phyloP scores from a whole-genome alignment of 2,797 vertebrate genomes.

The Hephaestus fuliginosus region DNA sequence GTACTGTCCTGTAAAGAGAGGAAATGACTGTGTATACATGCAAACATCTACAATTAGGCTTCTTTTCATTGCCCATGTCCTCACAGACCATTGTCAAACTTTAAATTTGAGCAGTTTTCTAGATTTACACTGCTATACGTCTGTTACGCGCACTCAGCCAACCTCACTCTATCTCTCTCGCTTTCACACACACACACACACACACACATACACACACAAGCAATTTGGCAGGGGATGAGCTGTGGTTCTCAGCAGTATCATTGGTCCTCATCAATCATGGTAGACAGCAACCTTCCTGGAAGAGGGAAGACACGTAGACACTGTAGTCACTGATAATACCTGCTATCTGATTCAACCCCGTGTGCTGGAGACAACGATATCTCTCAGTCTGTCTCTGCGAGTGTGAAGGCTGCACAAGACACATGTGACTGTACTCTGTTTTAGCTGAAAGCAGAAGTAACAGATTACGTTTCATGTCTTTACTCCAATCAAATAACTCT shows the following conservation, averaged over 20 bases:
- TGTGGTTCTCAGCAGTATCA: slow-evolving; percentile 69
- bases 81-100: not conserved
- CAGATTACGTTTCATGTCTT: not conserved
- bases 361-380: slow-evolving; percentile 51
- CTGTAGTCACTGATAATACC: slow-evolving; percentile 71
- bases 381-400: slow-evolving; percentile 49
- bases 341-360: slow-evolving; percentile 66
- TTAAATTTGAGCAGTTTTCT: not conserved
- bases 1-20: not conserved
- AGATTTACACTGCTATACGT: not conserved
- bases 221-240: slow-evolving; percentile 56
- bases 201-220: slow-evolving; percentile 22
- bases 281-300: slow-evolving; percentile 72
- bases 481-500: not conserved
- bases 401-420: slow-evolving; percentile 41
- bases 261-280: slow-evolving; percentile 72
- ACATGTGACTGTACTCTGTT: slow-evolving; percentile 25
- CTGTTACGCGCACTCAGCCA: slow-evolving; percentile 11
- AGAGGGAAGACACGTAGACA: slow-evolving; percentile 56
- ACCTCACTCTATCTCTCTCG: not conserved
- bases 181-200: slow-evolving; percentile 7
- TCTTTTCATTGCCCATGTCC: not conserved
- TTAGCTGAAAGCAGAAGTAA: not conserved
- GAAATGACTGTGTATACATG: not conserved
- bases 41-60: not conserved